phyloP scores from a whole-genome alignment of 2,113 vertebrate species.

The Poeciliopsis turrubarensis region DNA sequence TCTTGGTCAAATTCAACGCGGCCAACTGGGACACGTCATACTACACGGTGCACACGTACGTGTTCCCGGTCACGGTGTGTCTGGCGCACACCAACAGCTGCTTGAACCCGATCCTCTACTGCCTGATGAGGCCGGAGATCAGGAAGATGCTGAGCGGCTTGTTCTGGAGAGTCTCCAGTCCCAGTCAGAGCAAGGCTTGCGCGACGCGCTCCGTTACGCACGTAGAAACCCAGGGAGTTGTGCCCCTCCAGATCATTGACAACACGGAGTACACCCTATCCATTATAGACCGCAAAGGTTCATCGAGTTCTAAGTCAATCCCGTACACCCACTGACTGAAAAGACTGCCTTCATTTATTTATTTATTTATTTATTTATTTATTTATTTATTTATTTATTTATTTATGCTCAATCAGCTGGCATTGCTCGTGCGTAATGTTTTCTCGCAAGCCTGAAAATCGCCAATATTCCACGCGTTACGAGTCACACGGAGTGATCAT shows the following conservation, averaged over 20 bases:
- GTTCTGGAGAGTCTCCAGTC: constrained; percentile 73
- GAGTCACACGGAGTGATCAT: not conserved
- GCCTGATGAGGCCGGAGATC: constrained; percentile 82
- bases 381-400: not conserved
- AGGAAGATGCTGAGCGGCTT: constrained; percentile 76
- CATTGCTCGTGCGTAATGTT: constrained; percentile 23
- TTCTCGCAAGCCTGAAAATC: not conserved
- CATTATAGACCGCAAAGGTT: constrained; percentile 55
- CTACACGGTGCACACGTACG: constrained; percentile 81
- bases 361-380: no score
- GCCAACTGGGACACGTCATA: constrained; percentile 80
- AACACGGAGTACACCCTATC: constrained; percentile 62
- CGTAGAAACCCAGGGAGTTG: constrained; percentile 53
- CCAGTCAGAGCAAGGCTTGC: constrained; percentile 52
- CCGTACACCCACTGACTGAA: not conserved
- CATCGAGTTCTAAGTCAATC: constrained; percentile 23
- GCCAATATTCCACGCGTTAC: no score
- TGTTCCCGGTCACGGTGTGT: constrained; percentile 83
- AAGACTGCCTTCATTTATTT: no score
- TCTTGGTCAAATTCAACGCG: constrained; percentile 82
- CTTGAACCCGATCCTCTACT: constrained; percentile 83
- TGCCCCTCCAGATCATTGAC: constrained; percentile 62
- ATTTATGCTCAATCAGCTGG: not conserved
- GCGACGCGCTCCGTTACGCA: constrained; percentile 67
- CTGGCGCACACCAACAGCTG: constrained; percentile 84